Base-by-base conservation (phyloP, 2,888 invertebrate genomes). In the Ophion slaviceki region DNA sequence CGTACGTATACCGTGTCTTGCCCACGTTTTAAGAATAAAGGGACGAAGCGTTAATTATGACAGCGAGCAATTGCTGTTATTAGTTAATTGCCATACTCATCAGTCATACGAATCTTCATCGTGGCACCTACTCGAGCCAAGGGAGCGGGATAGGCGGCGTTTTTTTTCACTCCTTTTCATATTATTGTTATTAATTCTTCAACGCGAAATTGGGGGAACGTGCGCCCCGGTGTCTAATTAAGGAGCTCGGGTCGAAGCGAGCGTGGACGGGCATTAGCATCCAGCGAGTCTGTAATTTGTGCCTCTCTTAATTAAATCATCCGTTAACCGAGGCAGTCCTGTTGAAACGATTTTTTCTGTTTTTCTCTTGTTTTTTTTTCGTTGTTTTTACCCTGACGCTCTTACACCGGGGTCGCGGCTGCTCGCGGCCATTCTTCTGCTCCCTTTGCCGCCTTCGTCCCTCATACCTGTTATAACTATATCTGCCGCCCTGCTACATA, bases 291-390 rank as follows among this genome's bases (percentile, higher is more conserved):
- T 92, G 94, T 94, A 94, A 94, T 94, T 94, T 94, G 93, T 94
- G 94, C 93, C 92, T 91, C 92, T 93, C 93, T 94, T 94, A 94
- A 94, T 94, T 94, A 94, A 93, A 94, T 94, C 94, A 94, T 94
- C 93, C 93, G 94, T 93, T 93, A 92, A 93, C 92, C 93, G 90
- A 92, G 89, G 91, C 89, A 90, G 89, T 87, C 88, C 89, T 85
- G 82, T 89, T 88, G 87, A 86, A 88, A 87, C 84, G 82, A 75
- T 47, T 47, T 47, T 47, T 47, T 47, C 11, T 14, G 3, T 10
- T 47, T 14, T 47, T 14, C 8, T 47, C 14, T 47, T 14, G 47
- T 47, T 14, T 47, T 47, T 87, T 87, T 82, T 87, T 86, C 78
- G 67, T 80, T 68, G 86, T 87, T 87, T 88, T 88, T 88, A 85